Evolutionary conservation across 2,113 vertebrate species (phyloP), one percentile per base, ranked within the genome.

Genomic region (Montifringilla adamsi): DNA sequence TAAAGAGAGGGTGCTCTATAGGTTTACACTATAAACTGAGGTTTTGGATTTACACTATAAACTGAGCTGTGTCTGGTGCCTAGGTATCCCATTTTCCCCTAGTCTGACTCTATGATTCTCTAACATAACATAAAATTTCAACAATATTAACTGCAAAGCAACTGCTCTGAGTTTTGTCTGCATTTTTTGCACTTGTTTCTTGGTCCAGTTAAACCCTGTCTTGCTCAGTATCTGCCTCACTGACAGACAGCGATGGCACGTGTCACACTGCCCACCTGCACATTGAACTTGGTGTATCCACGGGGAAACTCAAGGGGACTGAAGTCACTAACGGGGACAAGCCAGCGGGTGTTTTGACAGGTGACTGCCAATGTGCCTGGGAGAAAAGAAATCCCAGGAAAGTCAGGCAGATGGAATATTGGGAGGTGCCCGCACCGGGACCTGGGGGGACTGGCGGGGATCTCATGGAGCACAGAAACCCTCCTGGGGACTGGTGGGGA

Each of bases 351-450:
- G 56, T 33, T 86, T 21, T 10, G 14, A 62, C 53, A 33, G 16
- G 27, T 56, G 74, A 49, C 19, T 69, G 59, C 7, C 26, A 7
- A 37, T 7, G 49, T 27, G 76, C 21, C 11, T 9, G 33, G 41
- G 30, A 84, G 49, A 58, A 70, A 30, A 37, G 35, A 37, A 28
- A 41, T 24, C 3, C 12, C 41, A n/a, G 47, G 33, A 7, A 17
- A 20, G 24, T 1, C 3, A 4, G 47, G 41, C 43, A 14, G 27
- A 3, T 0, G 35, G 46, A 15, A 62, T 44, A 7, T 8, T 6
- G 63, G 26, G 4, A 24, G 7, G 6, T 33, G 68, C 30, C 27
- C 0, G 3, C 12, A 37, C 7, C 19, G 1, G 2, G 3, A 7
- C 2, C 22, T 2, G 60, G 26, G 43, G 22, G 26, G 3, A 19